Evolutionary conservation across 2,113 vertebrate genomes (phyloP).

Genomic region (Noturus placidus): DNA sequence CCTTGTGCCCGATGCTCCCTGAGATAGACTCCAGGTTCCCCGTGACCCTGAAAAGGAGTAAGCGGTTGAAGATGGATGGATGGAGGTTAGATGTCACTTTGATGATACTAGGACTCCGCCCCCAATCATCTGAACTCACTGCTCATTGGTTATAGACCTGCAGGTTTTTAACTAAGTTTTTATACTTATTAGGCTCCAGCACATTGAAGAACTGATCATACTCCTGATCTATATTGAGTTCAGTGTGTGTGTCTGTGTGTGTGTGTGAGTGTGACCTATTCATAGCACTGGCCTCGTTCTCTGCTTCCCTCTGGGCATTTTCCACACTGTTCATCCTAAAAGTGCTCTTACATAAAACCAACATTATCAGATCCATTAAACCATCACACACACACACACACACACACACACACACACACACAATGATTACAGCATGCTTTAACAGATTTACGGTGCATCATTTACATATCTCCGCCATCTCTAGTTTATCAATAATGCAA

Average conservation of each 20-base stretch:
- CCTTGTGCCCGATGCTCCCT: too few species aligned
- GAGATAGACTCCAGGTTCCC: too few species aligned
- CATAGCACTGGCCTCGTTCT: constrained; percentile 19
- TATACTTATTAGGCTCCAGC: not conserved
- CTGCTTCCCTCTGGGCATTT: constrained; percentile 18
- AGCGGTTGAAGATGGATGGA: too few species aligned
- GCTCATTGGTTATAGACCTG: not conserved
- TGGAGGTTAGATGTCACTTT: not conserved
- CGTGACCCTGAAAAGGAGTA: too few species aligned
- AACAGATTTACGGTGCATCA: not conserved
- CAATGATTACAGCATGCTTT: not conserved
- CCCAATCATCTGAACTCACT: not conserved
- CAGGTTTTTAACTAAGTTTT: not conserved
- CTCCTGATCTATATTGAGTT: not conserved
- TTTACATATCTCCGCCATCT: not conserved
- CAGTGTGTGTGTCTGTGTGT: not conserved
- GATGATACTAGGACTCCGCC: not conserved
- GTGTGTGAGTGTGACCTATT: not conserved
- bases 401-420: constrained; percentile 12
- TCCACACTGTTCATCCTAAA: constrained; percentile 11
- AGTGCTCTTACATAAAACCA: not conserved
- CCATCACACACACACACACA: not conserved
- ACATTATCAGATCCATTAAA: not conserved
- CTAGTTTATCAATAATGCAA: not conserved
- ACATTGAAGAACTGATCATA: not conserved